Evolutionary conservation across 2,113 vertebrate genomes (phyloP), one percentile per base, ranked within the genome.

Genomic region (Leiothrix lutea): DNA sequence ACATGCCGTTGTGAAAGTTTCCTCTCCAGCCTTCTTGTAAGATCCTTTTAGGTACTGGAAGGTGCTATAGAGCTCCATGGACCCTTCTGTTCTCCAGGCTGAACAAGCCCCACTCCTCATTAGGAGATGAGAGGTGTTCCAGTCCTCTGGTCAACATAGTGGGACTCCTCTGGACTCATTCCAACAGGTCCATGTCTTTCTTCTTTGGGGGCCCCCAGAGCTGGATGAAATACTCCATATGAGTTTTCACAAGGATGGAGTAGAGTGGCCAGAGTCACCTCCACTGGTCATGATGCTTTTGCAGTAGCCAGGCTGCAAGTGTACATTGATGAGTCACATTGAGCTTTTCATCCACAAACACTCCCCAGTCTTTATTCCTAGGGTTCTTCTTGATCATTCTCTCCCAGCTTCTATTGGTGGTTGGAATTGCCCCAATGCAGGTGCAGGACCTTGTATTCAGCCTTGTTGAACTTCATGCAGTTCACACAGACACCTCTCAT

Each of bases 251-350:
- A 5, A 50, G 33, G 53, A 50, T 4, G 25, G 61, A 70, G 4
- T 6, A 42, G 28, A 79, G 50, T 1, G 5, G 48, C 2, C 2
- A 77, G 38, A 81, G 44, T 54, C 4, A 2, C 12, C 11, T 88
- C 31, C 31, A 16, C 24, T 0, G 0, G 11, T 31, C 31, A 35
- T 14, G 13, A 14, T 19, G 11, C 26, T 57, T 65, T 28, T 75
- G 38, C 15, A 6, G 11, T 10, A 62, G 21, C 16, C 24, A 25
- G 11, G 21, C 21, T 51, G 26, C 21, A 44, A 57, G 31, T 12
- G 26, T 8, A 9, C 21, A 25, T 14, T 26, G 36, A 29, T 16
- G 25, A 66, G 35, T 22, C 25, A 61, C 26, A 61, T 7, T 53
- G 47, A 44, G 21, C 4, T 72, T 61, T 71, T 53, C 25, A 44